Evolutionary conservation across 2,888 invertebrate genomes (phyloP), one percentile per base, ranked within the genome.

Genomic region (Volucella inflata): DNA sequence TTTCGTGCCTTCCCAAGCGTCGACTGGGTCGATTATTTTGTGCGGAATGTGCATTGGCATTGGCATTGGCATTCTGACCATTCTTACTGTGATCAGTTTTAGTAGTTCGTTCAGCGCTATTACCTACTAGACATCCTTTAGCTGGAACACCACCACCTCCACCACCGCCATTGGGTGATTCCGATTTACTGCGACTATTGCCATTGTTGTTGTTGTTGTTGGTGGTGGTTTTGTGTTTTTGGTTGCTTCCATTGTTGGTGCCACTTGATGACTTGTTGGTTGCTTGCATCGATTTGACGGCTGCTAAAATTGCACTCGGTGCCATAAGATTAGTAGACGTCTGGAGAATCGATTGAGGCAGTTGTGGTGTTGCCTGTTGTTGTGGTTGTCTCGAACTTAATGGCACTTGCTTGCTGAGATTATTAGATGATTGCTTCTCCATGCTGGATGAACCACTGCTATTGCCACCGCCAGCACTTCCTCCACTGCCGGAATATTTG

Each of bases 1-100:
- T 89, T 84, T 89, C 89, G 79, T 89, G 89, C 74, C 89, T 87
- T 85, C 89, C 88, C 78, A 89, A 77, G 72, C 89, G 87, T 85
- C 89, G 87, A 88, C 87, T 88, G 78, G 87, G 87, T 82, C 88
- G 87, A 84, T 79, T 87, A 75, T 80, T 87, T 81, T 87, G 87
- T 87, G 87, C 85, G 78, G 81, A 76, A 64, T 83, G 83, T 87
- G 79, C 78, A 87, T 87, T 87, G 75, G 50, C 70, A 87, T 87
- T 87, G 75, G 50, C 70, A 62, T 68, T 77, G 59, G 60, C 79
- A 87, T 83, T 87, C 51, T 87, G 83, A 82, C 70, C 77, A 85
- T 78, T 87, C 70, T 87, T 87, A 78, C 84, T 80, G 12, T 81
- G 85, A 77, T 85, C 85, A 77, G 76, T 68, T 77, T 85, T 85